Conservation (phyloP, 1,140 invertebrate genomes). For the Brachionus calyciflorus region DNA sequence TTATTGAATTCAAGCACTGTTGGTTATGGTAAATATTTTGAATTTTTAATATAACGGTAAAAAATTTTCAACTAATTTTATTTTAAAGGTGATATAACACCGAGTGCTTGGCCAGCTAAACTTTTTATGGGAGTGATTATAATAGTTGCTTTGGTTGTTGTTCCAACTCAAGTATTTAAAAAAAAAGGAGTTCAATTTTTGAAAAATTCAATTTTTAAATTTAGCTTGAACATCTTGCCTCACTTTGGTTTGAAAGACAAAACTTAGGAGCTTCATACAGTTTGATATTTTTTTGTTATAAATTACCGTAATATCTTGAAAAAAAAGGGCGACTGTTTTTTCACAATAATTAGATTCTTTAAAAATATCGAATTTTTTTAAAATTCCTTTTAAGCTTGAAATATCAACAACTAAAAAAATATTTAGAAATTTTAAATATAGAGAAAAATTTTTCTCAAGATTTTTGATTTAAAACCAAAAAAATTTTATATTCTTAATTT, state of each 20-base stretch:
- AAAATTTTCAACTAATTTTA: background rate
- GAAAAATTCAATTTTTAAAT: background rate
- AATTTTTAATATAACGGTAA: background rate
- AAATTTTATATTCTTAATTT: too few species aligned
- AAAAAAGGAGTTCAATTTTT: background rate
- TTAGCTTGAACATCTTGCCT: conserved; percentile 31
- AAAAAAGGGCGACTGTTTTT: too few species aligned
- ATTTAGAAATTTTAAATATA: too few species aligned
- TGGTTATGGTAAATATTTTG: conserved; percentile 28
- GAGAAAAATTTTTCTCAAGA: too few species aligned
- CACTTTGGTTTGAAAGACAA: conserved; percentile 40
- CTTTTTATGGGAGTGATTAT: conserved; percentile 42
- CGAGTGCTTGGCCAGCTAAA: conserved; percentile 30
- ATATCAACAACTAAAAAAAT: background rate
- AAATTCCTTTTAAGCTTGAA: too few species aligned
- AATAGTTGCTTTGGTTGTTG: conserved; percentile 38
- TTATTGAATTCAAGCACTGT: conserved; percentile 45
- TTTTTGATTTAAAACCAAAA: too few species aligned
- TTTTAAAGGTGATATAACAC: conserved; percentile 43
- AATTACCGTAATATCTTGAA: too few species aligned
- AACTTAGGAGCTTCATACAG: conserved; percentile 15
- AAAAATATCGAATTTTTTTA: too few species aligned
- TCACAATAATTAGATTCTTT: too few species aligned
- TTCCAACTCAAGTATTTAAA: conserved; percentile 22
- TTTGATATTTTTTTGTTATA: too few species aligned